phyloP scores from a whole-genome alignment of 2,888 invertebrate genomes.

The Athalia circularis region DNA sequence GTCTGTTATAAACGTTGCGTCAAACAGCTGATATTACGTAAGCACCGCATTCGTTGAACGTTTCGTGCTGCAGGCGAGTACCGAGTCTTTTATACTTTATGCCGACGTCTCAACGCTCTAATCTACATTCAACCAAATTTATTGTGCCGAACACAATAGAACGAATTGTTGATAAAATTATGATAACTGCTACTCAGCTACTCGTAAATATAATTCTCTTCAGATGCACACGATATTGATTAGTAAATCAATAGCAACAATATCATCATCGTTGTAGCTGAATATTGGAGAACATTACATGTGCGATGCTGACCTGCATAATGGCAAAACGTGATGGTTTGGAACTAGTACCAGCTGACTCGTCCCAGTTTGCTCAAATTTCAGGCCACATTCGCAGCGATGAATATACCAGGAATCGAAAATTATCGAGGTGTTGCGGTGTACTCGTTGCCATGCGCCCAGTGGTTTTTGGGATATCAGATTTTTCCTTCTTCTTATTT shows the following conservation, averaged over 20 bases:
- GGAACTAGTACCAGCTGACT: background rate
- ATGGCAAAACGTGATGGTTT: slow-evolving; percentile 2
- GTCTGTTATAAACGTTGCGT: slow-evolving; percentile 11
- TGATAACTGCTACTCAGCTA: too few relatives aligned
- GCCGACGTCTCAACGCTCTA: background rate
- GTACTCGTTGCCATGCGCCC: background rate
- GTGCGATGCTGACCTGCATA: slow-evolving; percentile 4
- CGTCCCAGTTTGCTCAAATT: slow-evolving; percentile 32
- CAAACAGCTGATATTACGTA: slow-evolving; percentile 42
- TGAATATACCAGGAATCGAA: background rate
- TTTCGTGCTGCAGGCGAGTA: slow-evolving; percentile 26
- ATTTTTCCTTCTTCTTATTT: background rate
- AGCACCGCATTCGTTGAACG: background rate
- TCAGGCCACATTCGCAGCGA: background rate
- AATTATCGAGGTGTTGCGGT: too few relatives aligned
- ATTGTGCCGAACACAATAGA: background rate
- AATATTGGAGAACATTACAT: too few relatives aligned
- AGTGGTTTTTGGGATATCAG: background rate
- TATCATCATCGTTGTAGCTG: too few relatives aligned
- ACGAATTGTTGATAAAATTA: slow-evolving; percentile 9
- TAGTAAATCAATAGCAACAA: background rate
- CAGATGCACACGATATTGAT: background rate
- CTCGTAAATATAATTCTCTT: too few relatives aligned
- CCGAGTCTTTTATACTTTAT: background rate
- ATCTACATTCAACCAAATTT: slow-evolving; percentile 15